Evolutionary conservation across 2,888 invertebrate species (phyloP), one percentile per base, ranked within the genome.

Genomic region (Stegophylla sp.): DNA sequence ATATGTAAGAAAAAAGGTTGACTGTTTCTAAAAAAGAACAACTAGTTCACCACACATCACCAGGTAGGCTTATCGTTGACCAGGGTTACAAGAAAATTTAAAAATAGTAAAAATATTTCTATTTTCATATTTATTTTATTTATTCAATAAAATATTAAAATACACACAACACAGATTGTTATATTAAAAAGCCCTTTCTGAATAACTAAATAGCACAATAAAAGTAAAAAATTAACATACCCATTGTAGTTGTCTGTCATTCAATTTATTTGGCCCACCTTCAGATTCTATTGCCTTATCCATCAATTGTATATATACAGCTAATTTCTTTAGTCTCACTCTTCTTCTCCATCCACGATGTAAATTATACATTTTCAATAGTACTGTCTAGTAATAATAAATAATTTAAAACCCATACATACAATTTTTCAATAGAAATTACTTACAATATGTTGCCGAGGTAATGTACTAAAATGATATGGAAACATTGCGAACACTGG

Each of bases 301-400:
- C 79, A 79, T 79, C 48, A 79, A 61, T 61, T 71, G 79, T 48
- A 79, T 79, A 48, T 71, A 79, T 13, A 61, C 59, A 48, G 79
- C 79, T 79, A 79, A 79, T 51, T 79, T 69, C 69, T 79, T 79
- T 79, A 79, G 41, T 20, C 79, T 69, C 10, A 79, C 71, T 79
- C 79, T 69, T 69, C 79, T 79, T 69, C 79, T 69, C 67, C 67
- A 69, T 48, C 79, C 79, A 61, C 79, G 79, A n/a, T 79, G 79
- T 10, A 79, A 23, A 4, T 79, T 79, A 48, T 79, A 79, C 69
- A 79, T 59, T 71, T 79, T 79, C 17, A 79, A 71, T 41, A 79
- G 23, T 51, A 79, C 69, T n/a, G 23, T 79, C 79, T 79, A 51
- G 23, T n/a, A 69, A 28, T 48, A 53, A 34, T n/a, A 28, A 66